Conservation (phyloP, 1,140 invertebrate species). For the Orius laevigatus region DNA sequence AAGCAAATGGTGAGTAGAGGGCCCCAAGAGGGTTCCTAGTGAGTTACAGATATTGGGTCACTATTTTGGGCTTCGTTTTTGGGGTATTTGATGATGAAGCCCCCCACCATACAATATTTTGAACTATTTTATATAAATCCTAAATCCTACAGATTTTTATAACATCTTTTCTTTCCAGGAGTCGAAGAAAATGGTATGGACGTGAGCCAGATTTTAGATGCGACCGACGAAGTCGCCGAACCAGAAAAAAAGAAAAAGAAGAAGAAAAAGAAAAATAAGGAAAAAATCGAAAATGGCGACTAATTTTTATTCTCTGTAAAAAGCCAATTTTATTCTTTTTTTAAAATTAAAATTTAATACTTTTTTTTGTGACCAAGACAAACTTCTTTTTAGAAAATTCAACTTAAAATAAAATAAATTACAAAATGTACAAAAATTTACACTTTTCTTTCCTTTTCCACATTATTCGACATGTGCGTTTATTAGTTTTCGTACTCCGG, state of each 20-base stretch:
- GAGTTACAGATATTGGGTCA: neutral
- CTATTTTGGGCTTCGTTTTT: neutral
- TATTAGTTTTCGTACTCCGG: too few species aligned
- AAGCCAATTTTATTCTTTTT: too few species aligned
- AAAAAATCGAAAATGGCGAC: constrained; percentile 16
- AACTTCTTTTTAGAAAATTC: too few species aligned
- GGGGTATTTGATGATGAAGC: neutral
- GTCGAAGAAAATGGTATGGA: neutral
- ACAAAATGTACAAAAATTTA: too few species aligned
- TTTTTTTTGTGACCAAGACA: too few species aligned
- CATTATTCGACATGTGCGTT: too few species aligned
- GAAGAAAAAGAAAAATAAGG: constrained; percentile 24
- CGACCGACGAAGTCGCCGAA: neutral
- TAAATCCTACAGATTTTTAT: neutral
- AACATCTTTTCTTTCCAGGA: neutral
- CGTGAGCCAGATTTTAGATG: neutral
- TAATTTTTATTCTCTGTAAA: constrained; percentile 4
- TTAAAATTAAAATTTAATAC: too few species aligned
- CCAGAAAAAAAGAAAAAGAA: constrained; percentile 19
- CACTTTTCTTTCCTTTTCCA: too few species aligned
- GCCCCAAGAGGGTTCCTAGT: too few species aligned
- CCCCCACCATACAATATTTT: neutral
- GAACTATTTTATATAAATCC: neutral
- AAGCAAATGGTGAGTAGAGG: constrained; percentile 10
- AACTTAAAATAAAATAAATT: too few species aligned